phyloP scores from a whole-genome alignment of 2,113 vertebrate species.

The Hydrolagus affinis region DNA sequence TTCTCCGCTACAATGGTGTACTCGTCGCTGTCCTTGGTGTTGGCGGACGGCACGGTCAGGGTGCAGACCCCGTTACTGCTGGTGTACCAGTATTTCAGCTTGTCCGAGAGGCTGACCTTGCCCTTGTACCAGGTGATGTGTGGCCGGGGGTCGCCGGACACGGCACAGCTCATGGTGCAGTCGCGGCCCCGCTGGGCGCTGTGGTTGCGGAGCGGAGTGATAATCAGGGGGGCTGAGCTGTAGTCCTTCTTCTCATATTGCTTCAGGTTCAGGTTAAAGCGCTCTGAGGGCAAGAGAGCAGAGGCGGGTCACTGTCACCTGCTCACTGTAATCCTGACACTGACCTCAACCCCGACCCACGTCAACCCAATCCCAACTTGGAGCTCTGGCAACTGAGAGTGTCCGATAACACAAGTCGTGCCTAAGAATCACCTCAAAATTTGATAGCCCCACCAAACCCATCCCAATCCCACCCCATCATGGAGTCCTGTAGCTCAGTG shows the following conservation, averaged over 20 bases:
- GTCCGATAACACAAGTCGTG: too few species aligned
- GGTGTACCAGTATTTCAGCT: slow-evolving; percentile 47
- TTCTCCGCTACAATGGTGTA: slow-evolving; percentile 52
- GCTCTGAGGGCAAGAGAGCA: slow-evolving; percentile 35
- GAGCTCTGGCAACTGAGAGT: too few species aligned
- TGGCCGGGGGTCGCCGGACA: slow-evolving; percentile 46
- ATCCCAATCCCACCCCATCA: too few species aligned
- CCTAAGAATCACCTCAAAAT: too few species aligned
- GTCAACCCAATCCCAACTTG: too few species aligned
- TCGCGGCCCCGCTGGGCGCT: slow-evolving; percentile 39
- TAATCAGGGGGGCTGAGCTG: slow-evolving; percentile 47
- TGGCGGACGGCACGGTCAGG: slow-evolving; percentile 46
- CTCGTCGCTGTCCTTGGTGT: slow-evolving; percentile 42
- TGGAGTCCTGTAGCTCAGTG: too few species aligned
- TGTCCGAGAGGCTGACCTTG: slow-evolving; percentile 41
- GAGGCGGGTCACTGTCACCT: too few species aligned
- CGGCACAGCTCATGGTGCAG: slow-evolving; percentile 53
- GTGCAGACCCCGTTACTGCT: slow-evolving; percentile 46
- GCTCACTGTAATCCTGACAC: too few species aligned
- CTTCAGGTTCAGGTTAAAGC: slow-evolving; percentile 39
- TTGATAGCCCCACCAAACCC: too few species aligned
- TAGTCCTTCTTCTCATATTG: slow-evolving; percentile 38
- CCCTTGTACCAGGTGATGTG: slow-evolving; percentile 45
- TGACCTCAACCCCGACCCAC: too few species aligned
- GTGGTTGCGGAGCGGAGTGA: slow-evolving; percentile 47